These are phyloP conservation scores for Danionella dracula DNA, from an alignment of 2,797 vertebrate species.

Conservation along the genomic window DNA sequence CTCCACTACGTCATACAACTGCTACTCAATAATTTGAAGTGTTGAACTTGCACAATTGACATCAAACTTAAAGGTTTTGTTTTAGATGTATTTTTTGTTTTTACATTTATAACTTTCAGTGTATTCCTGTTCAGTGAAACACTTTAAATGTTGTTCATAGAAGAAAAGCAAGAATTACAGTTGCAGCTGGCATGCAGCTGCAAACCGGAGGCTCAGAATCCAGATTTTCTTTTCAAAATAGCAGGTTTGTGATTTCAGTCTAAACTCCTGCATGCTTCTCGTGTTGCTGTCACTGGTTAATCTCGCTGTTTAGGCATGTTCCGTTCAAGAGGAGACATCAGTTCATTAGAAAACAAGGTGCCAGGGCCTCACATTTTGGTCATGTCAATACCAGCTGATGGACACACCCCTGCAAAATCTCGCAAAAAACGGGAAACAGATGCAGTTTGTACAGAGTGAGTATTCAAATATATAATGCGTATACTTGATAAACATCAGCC, in stretches of 20 bases:
- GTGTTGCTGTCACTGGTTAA: neutral
- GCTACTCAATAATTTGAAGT: too few species aligned
- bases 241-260: slow-evolving; percentile 40
- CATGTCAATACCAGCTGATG: slow-evolving; percentile 78
- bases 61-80: too few species aligned
- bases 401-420: slow-evolving; percentile 53
- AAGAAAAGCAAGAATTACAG: slow-evolving; percentile 41
- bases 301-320: slow-evolving; percentile 41
- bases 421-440: slow-evolving; percentile 72
- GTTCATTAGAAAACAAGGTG: fast-evolving
- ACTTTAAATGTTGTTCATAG: slow-evolving; percentile 15
- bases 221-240: slow-evolving; percentile 26
- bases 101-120: too few species aligned
- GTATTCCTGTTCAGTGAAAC: too few species aligned
- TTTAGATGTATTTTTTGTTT: too few species aligned
- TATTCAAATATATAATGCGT: too few species aligned
- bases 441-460: slow-evolving; percentile 77
- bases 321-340: slow-evolving; percentile 63
- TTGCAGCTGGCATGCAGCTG: slow-evolving; percentile 44
- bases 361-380: slow-evolving; percentile 74
- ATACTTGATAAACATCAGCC: too few species aligned
- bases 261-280: neutral
- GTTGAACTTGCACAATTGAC: too few species aligned
- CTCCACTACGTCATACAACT: too few species aligned
- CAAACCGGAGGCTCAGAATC: neutral